Evolutionary conservation across 2,113 vertebrate genomes (phyloP), one percentile per base, ranked within the genome.

Genomic region (Albula glossodonta): DNA sequence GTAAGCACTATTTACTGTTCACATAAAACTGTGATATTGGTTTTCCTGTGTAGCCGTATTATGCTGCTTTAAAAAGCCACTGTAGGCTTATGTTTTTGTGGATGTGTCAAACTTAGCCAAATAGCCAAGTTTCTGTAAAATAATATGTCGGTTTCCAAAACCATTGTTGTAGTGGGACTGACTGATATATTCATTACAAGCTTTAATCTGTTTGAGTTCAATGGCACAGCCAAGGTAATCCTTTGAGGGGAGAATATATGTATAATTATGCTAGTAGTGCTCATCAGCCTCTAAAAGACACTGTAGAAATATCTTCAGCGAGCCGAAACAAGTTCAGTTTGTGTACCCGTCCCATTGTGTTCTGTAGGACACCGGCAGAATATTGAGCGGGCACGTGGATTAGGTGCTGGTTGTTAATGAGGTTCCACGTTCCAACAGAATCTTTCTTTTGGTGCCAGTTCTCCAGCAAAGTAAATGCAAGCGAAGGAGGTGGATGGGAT

Each of bases 161-260:
- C 53, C 53, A 56, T 53, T 80, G 7, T 77, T 88, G 87, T 49
- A 83, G 41, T 41, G 49, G 81, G 51, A 50, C 78, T 86, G 51
- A 50, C 78, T 86, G 25, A 56, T 81, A 78, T 78, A 78, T 85
- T 85, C 31, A 85, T 85, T 51, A 48, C 25, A 31, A 79, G 49
- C 66, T 25, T 84, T n/a, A 84, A 52, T 84, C 25, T 78, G 41
- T 80, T 49, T 56, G 80, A 85, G 53, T 10, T 85, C 13, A 85
- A 85, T 52, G 53, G 77, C 51, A n/a, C 31, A 78, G 77, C 84
- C 84, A 80, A 25, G 53, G 17, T 48, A 41, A 53, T 85, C 78
- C 78, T 19, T 12, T 31, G 41, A 81, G 78, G 31, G 57, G 25
- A 60, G 9, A 25, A 60, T 60, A 56, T 52, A 6, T 49, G 22